Evolutionary conservation across 2,888 invertebrate genomes (phyloP), one percentile per base, ranked within the genome.

Genomic region (Cheilosia soror): DNA sequence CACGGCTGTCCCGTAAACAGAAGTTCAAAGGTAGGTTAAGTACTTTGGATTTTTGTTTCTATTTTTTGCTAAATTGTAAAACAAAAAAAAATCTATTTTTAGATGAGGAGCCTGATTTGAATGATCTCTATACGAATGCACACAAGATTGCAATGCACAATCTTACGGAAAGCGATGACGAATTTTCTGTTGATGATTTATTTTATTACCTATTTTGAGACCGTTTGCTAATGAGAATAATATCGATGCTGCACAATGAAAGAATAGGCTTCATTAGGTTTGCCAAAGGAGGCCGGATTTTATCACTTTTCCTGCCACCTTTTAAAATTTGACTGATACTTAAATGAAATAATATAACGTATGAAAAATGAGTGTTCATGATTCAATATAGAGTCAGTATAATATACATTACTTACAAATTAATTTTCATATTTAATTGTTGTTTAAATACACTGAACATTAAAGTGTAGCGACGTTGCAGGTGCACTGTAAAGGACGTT

Each of bases 51-150:
- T 51, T n/a, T 73, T 20, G 11, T 15, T 1, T 25, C 9, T 53
- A 5, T 29, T 53, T 5, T 5, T 29, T 5, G 20, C n/a, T n/a
- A 9, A 51, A 51, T 29, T 31, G 55, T 33, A 53, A 11, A 4
- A 53, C 4, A 20, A 29, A 13, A 27, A 13, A 27, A 51, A 5
- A 2, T 53, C 6, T 53, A 44, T 62, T 75, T 79, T 47, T 29
- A 89, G 88, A 89, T 62, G 90, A 90, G 42, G 90, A 89, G 57
- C 88, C 88, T n/a, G 90, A 90, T 82, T 87, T 89, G 27, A 89
- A 89, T 72, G 91, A 92, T 89, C 88, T 92, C 73, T 92, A 92
- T 71, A 88, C 90, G 37, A 91, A 91, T 88, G 91, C 91, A 11
- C 92, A 92, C 79, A 92, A 91, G 86, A 92, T 91, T 55, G 88